Base-by-base conservation (phyloP, 2,888 invertebrate species). In the Thecophora atra region DNA sequence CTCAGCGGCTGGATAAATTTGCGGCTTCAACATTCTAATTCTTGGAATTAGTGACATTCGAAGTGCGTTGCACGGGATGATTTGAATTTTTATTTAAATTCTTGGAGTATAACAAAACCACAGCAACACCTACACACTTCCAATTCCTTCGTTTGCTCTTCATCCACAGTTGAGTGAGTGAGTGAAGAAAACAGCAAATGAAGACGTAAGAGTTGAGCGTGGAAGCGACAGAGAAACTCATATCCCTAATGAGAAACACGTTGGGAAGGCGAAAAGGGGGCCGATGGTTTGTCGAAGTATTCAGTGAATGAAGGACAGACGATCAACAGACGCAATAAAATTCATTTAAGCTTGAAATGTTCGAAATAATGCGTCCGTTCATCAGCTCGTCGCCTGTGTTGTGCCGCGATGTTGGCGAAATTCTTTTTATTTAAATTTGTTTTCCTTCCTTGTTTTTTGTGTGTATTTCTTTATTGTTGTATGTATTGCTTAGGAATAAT, bases 331-430 rank as follows among this genome's bases (percentile, higher is more conserved):
- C 28, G 24, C 28, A 60, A 60, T 60, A 60, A 60, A 60, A 60
- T 3, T 19, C 60, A 26, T 60, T 60, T n/a, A 60, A 60, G 30
- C 60, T 28, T 60, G 60, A 60, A 60, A 60, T 60, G 60, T 47
- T 47, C 5, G 17, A 47, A 47, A 47, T 47, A n/a, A 15, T 47
- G 47, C 17, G n/a, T 24, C n/a, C 26, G 26, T 30, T 8, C n/a
- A 28, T 60, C n/a, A 24, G 24, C 15, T 26, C 24, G 30, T 28
- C n/a, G 56, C 28, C 28, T 17, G 6, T 28, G 0, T 60, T 56
- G 26, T 56, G 26, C 30, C 5, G 30, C 28, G 60, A 60, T 28
- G 28, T 60, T 60, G 8, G 60, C 17, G 26, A 60, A 60, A 6
- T 60, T 56, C 26, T 56, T 56, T n/a, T 17, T 6, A 21, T 37